phyloP scores from a whole-genome alignment of 2,888 invertebrate genomes.

The Pristionchus maxplancki region DNA sequence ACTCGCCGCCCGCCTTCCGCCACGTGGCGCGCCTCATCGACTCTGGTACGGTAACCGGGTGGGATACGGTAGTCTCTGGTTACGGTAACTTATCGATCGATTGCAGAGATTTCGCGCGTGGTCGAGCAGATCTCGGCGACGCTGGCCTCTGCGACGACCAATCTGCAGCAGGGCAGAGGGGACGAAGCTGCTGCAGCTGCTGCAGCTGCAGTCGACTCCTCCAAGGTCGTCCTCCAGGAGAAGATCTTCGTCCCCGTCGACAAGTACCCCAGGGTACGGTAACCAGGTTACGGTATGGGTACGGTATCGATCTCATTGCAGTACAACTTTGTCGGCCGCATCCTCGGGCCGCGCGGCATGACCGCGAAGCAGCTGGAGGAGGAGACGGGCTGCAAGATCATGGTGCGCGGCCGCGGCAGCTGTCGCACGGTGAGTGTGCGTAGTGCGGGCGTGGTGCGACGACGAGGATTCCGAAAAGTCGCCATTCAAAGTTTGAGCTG shows the following conservation, averaged over 20 bases:
- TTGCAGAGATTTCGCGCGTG: conserved; percentile 45
- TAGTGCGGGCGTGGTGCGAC: neutral
- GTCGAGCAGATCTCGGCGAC: conserved; percentile 83
- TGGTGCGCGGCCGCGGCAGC: conserved; percentile 93
- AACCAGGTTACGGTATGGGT: neutral
- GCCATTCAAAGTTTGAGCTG: conserved; percentile 5
- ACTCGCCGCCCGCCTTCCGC: conserved; percentile 57
- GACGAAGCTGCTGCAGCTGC: conserved; percentile 82
- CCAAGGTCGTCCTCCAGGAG: conserved; percentile 92
- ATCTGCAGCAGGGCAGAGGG: conserved; percentile 78
- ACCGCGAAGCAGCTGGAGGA: conserved; percentile 99
- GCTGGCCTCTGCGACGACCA: conserved; percentile 84
- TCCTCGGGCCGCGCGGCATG: conserved; percentile 99
- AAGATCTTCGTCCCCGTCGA: conserved; percentile 99
- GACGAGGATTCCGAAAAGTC: neutral
- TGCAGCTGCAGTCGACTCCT: conserved; percentile 73
- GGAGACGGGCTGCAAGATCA: conserved; percentile 99
- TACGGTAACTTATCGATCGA: too few relatives aligned
- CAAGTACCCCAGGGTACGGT: conserved; percentile 94
- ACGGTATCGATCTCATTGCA: conserved; percentile 79
- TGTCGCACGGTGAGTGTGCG: conserved; percentile 51
- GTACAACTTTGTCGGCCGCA: conserved; percentile 99
- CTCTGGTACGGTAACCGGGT: conserved; percentile 50
- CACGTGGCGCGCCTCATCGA: conserved; percentile 64
- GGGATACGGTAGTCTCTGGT: neutral